Conservation (phyloP, 2,888 invertebrate species). For the Eilema sororculum region DNA sequence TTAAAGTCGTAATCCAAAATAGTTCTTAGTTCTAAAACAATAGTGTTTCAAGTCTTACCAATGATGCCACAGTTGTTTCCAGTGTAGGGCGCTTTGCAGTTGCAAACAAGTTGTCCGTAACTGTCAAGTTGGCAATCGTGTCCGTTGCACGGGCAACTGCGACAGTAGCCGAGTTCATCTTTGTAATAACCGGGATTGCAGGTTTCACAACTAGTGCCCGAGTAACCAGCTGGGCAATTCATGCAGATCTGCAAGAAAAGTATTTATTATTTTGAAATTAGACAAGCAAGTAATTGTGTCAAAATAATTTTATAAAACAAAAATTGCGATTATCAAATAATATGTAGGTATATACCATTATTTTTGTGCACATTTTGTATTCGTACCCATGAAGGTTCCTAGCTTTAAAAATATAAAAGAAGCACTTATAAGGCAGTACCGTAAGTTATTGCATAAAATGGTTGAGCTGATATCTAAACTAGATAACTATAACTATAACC, state of each 20-base stretch:
- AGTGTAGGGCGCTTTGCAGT: conserved; percentile 90
- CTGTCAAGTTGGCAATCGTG: conserved; percentile 88
- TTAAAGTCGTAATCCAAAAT: background rate
- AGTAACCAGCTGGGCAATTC: conserved; percentile 92
- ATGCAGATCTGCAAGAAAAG: conserved; percentile 3
- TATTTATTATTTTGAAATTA: background rate
- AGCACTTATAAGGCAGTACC: too few species aligned
- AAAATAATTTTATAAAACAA: background rate
- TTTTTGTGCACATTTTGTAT: background rate
- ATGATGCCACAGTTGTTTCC: conserved; percentile 88
- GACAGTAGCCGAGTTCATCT: conserved; percentile 89
- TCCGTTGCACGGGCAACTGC: conserved; percentile 92
- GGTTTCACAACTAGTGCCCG: conserved; percentile 93
- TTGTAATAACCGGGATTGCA: conserved; percentile 92
- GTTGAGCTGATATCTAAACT: background rate
- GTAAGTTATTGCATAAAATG: too few species aligned
- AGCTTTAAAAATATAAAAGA: too few species aligned
- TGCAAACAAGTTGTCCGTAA: conserved; percentile 89
- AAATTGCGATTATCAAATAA: background rate
- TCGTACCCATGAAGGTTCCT: background rate
- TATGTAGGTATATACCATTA: background rate
- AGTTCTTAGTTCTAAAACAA: background rate
- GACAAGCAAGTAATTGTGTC: background rate
- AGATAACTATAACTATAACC: too few species aligned
- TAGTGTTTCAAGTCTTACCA: conserved; percentile 57